phyloP scores from a whole-genome alignment of 2,113 vertebrate species.

The Lethenteron camtschaticum region DNA sequence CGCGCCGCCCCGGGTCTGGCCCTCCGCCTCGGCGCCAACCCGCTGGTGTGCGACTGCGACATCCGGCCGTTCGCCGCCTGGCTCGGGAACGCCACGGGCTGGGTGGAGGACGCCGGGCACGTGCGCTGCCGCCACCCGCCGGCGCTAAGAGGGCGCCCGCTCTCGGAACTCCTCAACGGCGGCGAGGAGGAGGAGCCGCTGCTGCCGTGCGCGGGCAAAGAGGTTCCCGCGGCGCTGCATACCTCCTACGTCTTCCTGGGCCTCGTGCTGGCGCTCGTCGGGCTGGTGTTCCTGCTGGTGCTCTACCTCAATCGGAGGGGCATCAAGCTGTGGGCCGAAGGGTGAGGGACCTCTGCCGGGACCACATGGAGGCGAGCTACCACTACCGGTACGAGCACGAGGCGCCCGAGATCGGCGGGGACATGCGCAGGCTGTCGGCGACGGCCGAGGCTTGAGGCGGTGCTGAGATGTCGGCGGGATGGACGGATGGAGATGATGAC shows the following conservation, averaged over 20 bases:
- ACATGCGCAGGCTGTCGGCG: not conserved
- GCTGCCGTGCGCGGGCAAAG: constrained; percentile 21
- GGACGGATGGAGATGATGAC: too few species aligned
- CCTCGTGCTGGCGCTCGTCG: constrained; percentile 77
- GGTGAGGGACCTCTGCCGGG: constrained; percentile 83
- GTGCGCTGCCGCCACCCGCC: constrained; percentile 38
- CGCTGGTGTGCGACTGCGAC: constrained; percentile 60
- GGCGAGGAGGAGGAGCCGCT: constrained; percentile 26
- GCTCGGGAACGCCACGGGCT: constrained; percentile 38
- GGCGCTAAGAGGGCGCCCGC: constrained; percentile 19
- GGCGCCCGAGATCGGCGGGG: not conserved
- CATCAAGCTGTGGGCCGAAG: constrained; percentile 94
- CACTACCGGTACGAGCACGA: constrained; percentile 68
- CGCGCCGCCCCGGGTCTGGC: constrained; percentile 18
- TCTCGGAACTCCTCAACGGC: constrained; percentile 28
- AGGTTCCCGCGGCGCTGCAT: constrained; percentile 45
- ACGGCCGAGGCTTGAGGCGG: too few species aligned
- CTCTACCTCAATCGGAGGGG: constrained; percentile 96
- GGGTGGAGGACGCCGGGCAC: constrained; percentile 22
- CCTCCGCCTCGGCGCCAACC: constrained; percentile 32
- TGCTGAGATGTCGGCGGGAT: too few species aligned
- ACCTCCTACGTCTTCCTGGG: constrained; percentile 86
- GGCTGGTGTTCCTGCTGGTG: constrained; percentile 82
- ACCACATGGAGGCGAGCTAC: constrained; percentile 93
- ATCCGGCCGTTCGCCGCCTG: constrained; percentile 40